phyloP scores from a whole-genome alignment of 1,140 invertebrate genomes.

The Zaprionus tsacasi region DNA sequence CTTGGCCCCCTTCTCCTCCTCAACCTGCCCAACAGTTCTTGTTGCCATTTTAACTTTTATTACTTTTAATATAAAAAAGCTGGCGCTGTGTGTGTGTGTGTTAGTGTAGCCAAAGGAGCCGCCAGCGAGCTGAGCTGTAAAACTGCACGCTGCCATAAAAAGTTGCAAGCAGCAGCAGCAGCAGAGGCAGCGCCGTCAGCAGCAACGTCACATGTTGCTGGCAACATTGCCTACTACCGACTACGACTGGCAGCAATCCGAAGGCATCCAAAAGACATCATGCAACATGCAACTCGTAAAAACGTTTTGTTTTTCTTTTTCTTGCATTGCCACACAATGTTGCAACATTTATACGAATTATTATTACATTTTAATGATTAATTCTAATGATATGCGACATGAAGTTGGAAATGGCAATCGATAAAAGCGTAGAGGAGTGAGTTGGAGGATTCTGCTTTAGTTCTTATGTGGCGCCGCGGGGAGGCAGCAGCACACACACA shows the following conservation, averaged over 20 bases:
- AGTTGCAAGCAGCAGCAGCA: slow-evolving; percentile 59
- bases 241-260: slow-evolving; percentile 23
- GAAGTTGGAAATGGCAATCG: slow-evolving; percentile 68
- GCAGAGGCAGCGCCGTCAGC: slow-evolving; percentile 18
- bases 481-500: slow-evolving; percentile 1
- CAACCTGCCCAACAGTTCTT: neutral
- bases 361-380: slow-evolving; percentile 84
- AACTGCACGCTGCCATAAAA: slow-evolving; percentile 78
- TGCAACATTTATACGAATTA: slow-evolving; percentile 82
- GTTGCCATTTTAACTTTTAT: slow-evolving; percentile 79
- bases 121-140: slow-evolving; percentile 65
- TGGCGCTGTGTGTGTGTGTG: slow-evolving; percentile 31
- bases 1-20: neutral
- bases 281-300: slow-evolving; percentile 71
- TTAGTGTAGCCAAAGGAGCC: slow-evolving; percentile 34
- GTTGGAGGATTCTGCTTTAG: slow-evolving; percentile 21
- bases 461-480: slow-evolving; percentile 58
- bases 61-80: slow-evolving; percentile 82
- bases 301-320: slow-evolving; percentile 53
- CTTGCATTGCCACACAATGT: slow-evolving; percentile 65
- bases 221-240: slow-evolving; percentile 46
- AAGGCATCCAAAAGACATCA: slow-evolving; percentile 17
- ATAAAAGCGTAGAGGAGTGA: slow-evolving; percentile 41
- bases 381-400: slow-evolving; percentile 84
- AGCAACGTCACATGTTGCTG: slow-evolving; percentile 59